Base-by-base conservation (phyloP, 1,140 invertebrate species). In the Drosophila gunungcola region DNA sequence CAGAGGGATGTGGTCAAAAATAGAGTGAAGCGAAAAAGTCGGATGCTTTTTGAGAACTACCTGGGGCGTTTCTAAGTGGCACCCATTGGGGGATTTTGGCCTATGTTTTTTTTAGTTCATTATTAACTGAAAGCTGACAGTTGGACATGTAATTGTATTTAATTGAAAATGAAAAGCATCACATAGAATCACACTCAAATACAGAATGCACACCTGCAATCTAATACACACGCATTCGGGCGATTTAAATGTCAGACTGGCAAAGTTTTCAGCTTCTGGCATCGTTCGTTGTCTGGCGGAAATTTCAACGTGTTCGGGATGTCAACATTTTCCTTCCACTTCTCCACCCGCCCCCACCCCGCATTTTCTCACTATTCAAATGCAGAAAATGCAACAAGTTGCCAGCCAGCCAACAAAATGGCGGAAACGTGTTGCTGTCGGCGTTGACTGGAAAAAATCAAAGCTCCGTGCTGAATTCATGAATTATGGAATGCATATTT, bases 401-500 rank as follows among this genome's bases (percentile, higher is more conserved):
- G 84, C 77, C 54, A 46, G 74, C 63, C 62, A 73, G 52, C 43
- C 57, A 83, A 89, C 84, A 89, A 89, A 89, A 89, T 89, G 80
- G 80, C 84, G 84, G 84, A 89, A 89, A 84, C 84, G 84, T 89
- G 80, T 78, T 86, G 73, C 81, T 78, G 81, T 77, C 81, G 61
- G 11, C 62, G 61, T 54, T 72, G 67, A 81, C 63, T 83, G 73
- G 75, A 82, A 62, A 82, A 62, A 81, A 70, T 88, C 70, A 82
- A 79, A 83, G 77, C 45, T 48, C 12, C 42, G 2, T 12, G 13
- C 12, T 42, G 53, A 27, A 56, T 12, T 46, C 56, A 51, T 78
- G 86, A 88, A 88, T 88, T 88, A 83, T 88, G 84, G 69, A 89
- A 89, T 88, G 84, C 55, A 88, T 80, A 84, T 88, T 83, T 89